These are phyloP conservation scores for Eretmocerus hayati DNA, from an alignment of 2,888 invertebrate genomes.

Conservation along the genomic window DNA sequence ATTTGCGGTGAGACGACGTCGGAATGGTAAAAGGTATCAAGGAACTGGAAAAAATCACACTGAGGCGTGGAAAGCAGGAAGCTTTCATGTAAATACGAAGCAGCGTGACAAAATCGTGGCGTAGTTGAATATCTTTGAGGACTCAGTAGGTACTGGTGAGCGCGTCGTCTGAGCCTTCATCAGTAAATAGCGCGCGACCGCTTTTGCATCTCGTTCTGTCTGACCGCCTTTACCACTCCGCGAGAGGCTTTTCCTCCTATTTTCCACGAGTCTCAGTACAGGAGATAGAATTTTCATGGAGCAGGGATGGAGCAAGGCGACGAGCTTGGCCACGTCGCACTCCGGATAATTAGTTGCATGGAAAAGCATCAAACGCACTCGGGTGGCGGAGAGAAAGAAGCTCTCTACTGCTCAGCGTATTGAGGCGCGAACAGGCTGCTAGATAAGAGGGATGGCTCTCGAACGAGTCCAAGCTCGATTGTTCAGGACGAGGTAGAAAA, in stretches of 20 bases:
- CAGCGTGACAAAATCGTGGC: no score
- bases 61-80: no score
- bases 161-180: not conserved
- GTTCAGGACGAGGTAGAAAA: not conserved
- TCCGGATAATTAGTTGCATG: constrained; percentile 20
- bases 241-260: not conserved
- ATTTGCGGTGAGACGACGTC: no score
- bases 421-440: no score
- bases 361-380: constrained; percentile 16
- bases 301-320: not conserved
- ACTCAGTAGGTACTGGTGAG: not conserved
- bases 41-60: no score
- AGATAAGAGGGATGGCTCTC: no score
- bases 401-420: not conserved
- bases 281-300: constrained; percentile 10
- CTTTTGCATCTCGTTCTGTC: not conserved
- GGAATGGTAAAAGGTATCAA: no score
- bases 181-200: not conserved
- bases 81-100: no score
- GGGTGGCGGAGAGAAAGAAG: no score
- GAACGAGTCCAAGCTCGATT: no score
- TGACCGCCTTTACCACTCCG: not conserved
- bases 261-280: not conserved
- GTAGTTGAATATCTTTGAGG: no score
- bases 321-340: constrained; percentile 13